phyloP scores from a whole-genome alignment of 2,113 vertebrate species.

The Microtus montanus region DNA sequence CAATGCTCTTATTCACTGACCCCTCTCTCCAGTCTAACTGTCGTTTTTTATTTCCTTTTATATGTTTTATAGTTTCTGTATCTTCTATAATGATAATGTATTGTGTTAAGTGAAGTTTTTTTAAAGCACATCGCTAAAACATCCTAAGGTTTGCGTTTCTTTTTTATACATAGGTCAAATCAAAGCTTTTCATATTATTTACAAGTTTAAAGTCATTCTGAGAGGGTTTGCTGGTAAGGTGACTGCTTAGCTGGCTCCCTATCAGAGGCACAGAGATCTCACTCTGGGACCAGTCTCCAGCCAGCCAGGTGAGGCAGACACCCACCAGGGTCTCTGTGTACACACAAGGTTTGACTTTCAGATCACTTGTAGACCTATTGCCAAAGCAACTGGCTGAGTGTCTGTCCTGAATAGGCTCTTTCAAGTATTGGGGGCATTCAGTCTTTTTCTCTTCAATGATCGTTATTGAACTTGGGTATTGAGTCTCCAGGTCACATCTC shows the following conservation, averaged over 20 bases:
- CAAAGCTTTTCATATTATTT: neutral
- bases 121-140: neutral
- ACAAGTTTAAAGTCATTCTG: conserved; percentile 48
- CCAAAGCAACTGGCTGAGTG: neutral
- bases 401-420: conserved; percentile 1
- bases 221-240: neutral
- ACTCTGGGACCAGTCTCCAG: neutral
- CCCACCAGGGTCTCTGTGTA: neutral
- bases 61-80: conserved; percentile 46
- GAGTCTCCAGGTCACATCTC: too few species aligned
- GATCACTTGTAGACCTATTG: neutral
- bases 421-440: neutral
- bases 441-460: neutral
- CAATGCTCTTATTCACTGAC: neutral
- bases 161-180: neutral
- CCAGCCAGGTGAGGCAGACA: neutral
- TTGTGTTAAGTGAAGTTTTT: conserved; percentile 36
- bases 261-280: neutral
- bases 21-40: neutral
- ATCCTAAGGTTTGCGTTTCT: conserved; percentile 14
- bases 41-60: conserved; percentile 49
- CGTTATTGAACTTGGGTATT: neutral
- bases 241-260: neutral
- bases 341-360: neutral
- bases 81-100: conserved; percentile 8